These are phyloP conservation scores for Bombus sylvicola DNA, from an alignment of 1,140 invertebrate genomes.

Conservation along the genomic window DNA sequence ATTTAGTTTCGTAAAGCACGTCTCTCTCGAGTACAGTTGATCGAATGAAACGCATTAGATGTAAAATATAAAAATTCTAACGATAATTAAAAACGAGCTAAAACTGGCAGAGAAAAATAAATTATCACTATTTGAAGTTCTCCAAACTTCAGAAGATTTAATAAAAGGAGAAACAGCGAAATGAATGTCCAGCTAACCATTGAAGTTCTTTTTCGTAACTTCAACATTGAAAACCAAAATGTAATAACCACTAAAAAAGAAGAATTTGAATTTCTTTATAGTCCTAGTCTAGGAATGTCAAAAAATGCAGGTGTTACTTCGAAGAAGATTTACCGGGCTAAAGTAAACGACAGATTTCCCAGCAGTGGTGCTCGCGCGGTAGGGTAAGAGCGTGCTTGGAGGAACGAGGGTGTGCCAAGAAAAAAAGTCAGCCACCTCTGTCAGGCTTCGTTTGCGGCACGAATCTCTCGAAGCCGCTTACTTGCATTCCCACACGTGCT, in stretches of 20 bases:
- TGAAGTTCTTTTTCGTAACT: not conserved
- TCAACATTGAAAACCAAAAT: not conserved
- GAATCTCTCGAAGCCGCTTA: constrained; percentile 49
- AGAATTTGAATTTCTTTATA: too few relatives aligned
- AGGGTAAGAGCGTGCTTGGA: constrained; percentile 34
- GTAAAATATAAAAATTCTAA: too few relatives aligned
- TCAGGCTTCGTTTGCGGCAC: constrained; percentile 34
- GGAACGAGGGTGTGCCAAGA: constrained; percentile 56
- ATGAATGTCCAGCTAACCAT: not conserved
- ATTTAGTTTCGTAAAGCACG: too few relatives aligned
- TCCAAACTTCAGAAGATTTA: not conserved
- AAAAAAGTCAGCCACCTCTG: constrained; percentile 39
- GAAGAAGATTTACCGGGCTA: not conserved
- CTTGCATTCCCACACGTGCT: constrained; percentile 64
- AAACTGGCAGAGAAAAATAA: not conserved
- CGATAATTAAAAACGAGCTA: too few relatives aligned
- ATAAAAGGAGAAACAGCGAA: not conserved
- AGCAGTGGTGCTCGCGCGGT: not conserved
- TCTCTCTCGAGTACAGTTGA: too few relatives aligned
- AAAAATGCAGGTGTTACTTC: not conserved
- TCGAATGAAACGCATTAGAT: too few relatives aligned
- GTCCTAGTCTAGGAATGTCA: accelerated
- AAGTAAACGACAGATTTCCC: constrained; percentile 32
- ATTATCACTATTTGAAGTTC: not conserved
- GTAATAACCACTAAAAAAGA: not conserved